Evolutionary conservation across 2,797 vertebrate genomes (phyloP), one percentile per base, ranked within the genome.

Genomic region (Urocyon cinereoargenteus): DNA sequence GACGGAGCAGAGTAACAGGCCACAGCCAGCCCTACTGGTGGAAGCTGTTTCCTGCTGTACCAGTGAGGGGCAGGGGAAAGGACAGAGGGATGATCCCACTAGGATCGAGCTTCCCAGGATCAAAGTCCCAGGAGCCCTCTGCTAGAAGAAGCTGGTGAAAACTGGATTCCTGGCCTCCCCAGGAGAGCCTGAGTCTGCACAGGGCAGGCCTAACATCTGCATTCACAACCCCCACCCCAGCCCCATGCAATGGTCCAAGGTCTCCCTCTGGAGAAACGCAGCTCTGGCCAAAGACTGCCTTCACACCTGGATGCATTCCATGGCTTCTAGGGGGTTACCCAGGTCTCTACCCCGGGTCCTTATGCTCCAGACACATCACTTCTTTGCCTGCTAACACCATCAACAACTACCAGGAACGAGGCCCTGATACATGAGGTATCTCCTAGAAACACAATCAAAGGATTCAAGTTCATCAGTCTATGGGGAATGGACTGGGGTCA

Each of bases 1-100:
- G 24, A 45, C 2, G 0, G 3, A 12, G 22, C 7, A 57, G 12
- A 31, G 68, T 6, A 0, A 12, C 1, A 26, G 53, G 21, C 84
- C 51, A 16, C 24, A 34, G 5, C 31, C 14, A 15, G 26, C 18
- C 45, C 66, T 24, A 3, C 15, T 12, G 34, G 24, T 4, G 7
- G 24, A 28, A 15, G 62, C 51, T 31, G 59, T 21, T 51, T 68
- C 77, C 49, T 49, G 24, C 34, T 6, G 5, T 12, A 11, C 62
- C 7, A 3, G 78, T 4, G 28, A 26, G 26, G 19, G 45, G 28
- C 51, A 21, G 66, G 12, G n/a, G 28, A 5, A 34, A 1, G 10
- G 34, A 7, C 14, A 19, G 4, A 73, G 51, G 18, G 40, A 24
- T 26, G 45, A 22, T 26, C 70, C n/a, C 81, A 57, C 13, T 24